Evolutionary conservation across 2,113 vertebrate species (phyloP).

Genomic region (Zapus hudsonius): DNA sequence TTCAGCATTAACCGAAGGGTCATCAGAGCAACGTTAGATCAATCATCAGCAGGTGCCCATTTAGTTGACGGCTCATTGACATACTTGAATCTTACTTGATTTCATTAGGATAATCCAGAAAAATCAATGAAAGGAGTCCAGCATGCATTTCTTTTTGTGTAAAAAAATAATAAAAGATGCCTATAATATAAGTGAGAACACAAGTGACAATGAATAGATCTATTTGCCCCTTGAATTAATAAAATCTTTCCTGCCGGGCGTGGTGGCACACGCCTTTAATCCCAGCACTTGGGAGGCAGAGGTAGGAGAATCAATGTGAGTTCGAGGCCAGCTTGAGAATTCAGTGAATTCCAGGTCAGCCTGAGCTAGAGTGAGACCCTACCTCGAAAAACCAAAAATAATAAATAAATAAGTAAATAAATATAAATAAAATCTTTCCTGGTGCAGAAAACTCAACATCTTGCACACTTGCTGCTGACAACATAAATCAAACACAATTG

Average conservation of each 20-base stretch:
- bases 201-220: not conserved
- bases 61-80: not conserved
- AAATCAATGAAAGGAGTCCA: not conserved
- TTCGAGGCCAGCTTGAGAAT: too few relatives aligned
- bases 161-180: not conserved
- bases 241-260: too few relatives aligned
- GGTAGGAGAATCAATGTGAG: too few relatives aligned
- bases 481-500: not conserved
- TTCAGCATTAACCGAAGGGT: slow-evolving; percentile 14
- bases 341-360: too few relatives aligned
- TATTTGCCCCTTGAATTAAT: slow-evolving; percentile 20
- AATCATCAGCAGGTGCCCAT: not conserved
- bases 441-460: not conserved
- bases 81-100: not conserved
- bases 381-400: too few relatives aligned
- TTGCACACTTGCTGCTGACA: not conserved
- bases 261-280: too few relatives aligned
- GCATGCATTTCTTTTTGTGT: not conserved
- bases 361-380: too few relatives aligned
- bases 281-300: too few relatives aligned
- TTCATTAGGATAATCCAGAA: not conserved
- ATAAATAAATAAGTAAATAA: too few relatives aligned
- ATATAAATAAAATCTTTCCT: slow-evolving; percentile 15
- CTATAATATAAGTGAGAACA: not conserved
- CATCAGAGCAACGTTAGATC: not conserved